phyloP scores from a whole-genome alignment of 2,888 invertebrate genomes.

The Ptychoptera contaminata region DNA sequence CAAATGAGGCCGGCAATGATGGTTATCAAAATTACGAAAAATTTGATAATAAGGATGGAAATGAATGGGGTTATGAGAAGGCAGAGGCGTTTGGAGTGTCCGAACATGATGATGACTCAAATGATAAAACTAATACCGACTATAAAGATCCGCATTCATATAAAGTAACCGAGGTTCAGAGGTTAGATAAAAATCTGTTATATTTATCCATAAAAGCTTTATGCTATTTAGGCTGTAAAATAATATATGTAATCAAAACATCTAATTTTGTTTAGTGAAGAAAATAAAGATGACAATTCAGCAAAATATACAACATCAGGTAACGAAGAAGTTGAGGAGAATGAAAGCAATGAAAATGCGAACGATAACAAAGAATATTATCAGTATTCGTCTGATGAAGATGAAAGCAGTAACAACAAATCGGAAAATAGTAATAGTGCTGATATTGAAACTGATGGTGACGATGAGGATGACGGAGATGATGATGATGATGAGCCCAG shows the following conservation, averaged over 20 bases:
- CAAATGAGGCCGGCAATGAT: slow-evolving; percentile 3
- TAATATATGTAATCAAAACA: too few relatives aligned
- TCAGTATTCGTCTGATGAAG: not conserved
- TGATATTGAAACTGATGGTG: not conserved
- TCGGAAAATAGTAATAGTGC: not conserved
- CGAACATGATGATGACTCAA: not conserved
- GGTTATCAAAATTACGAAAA: slow-evolving; percentile 6
- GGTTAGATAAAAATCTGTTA: not conserved
- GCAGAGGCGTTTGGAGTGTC: slow-evolving; percentile 4
- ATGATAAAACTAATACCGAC: not conserved
- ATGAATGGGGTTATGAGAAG: slow-evolving; percentile 7
- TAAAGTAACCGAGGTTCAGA: not conserved
- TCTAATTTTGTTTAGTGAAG: too few relatives aligned
- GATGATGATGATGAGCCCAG: not conserved
- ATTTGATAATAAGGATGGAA: slow-evolving; percentile 7
- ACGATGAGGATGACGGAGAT: not conserved
- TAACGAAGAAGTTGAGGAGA: too few relatives aligned
- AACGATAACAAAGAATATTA: too few relatives aligned
- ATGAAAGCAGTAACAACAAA: not conserved
- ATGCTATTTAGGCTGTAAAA: too few relatives aligned
- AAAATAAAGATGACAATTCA: too few relatives aligned
- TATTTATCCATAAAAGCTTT: too few relatives aligned
- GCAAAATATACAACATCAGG: too few relatives aligned
- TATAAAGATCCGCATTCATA: not conserved
- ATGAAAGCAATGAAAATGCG: too few relatives aligned